Base-by-base conservation (phyloP, 92 coral and sea anemone species). In the Parazoanthus swiftii region DNA sequence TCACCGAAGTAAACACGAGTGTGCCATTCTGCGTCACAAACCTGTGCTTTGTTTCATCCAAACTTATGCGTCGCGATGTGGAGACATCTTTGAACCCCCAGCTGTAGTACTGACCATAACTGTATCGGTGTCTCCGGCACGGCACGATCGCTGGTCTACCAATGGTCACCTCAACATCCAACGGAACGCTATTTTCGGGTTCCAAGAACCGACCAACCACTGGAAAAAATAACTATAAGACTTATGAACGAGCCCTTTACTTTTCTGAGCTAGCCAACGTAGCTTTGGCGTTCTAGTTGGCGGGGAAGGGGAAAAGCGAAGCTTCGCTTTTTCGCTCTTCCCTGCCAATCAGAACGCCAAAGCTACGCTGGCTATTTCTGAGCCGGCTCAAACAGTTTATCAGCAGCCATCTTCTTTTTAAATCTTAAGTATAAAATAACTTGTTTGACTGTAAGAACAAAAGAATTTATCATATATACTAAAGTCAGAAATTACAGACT, bases 11-110 rank as follows among this genome's bases (percentile, higher is more conserved):
- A 5, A 68, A 82, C 48, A 82, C 77, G 23, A 82, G 77, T 6
- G 86, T 82, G 10, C 86, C 86, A 15, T 82, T 82, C 20, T 48
- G n/a, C 0, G 86, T 82, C 23, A 82, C 77, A 48, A 82, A 82
- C 11, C 86, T 67, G 77, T 82, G 86, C 9, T 67, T 82, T 26
- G 77, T 43, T 66, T 82, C 76, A 43, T 2, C 13, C n/a, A 82
- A 23, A 8, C 76, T 74, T 21, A 37, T 1, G 3, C 51, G 74
- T 0, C 54, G 74, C 10, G 33, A 18, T 1, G 51, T 20, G 0
- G 51, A 36, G 6, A 20, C 5, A 66, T 81, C 85, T 7, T 35
- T 59, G 5, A 48, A 20, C 0, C 73, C 85, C 85, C 85, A 81
- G 33, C 85, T 81, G 74, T 81, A 81, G 36, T 29, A 63, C 43